A percentile compares a stretch with the other conserved stretches of the same genome.
These are phyloP conservation scores for Ericerus pela DNA, from an alignment of 1,140 invertebrate species.

Conservation along the genomic window DNA sequence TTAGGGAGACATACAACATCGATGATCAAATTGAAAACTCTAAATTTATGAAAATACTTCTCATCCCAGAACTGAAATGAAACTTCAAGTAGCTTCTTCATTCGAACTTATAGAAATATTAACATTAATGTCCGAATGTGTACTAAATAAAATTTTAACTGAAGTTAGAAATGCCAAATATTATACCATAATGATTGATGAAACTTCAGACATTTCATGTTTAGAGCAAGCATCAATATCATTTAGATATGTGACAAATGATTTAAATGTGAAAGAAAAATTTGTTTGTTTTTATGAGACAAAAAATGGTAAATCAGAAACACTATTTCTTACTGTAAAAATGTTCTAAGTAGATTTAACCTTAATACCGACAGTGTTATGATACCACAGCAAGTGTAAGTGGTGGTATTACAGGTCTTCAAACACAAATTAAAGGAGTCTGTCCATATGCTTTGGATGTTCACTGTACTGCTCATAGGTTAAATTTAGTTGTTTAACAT, in stretches of 20 bases:
- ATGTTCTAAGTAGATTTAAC: slow-evolving; percentile 4
- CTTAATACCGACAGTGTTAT: slow-evolving; percentile 3
- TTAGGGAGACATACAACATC: too few species aligned
- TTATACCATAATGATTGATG: too few species aligned
- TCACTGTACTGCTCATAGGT: slow-evolving; percentile 14
- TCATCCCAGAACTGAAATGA: too few species aligned
- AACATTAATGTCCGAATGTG: too few species aligned
- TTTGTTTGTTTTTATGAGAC: slow-evolving; percentile 14
- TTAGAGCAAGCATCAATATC: slow-evolving; percentile 6
- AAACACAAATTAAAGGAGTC: slow-evolving; percentile 3
- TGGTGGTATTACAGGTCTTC: slow-evolving; percentile 12
- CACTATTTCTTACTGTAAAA: slow-evolving; percentile 15
- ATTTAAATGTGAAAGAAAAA: neutral
- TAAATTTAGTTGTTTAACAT: slow-evolving; percentile 11
- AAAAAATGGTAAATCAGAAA: slow-evolving; percentile 8
- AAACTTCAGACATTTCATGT: slow-evolving; percentile 5
- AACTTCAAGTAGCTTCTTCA: too few species aligned
- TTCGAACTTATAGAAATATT: too few species aligned
- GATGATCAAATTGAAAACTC: too few species aligned
- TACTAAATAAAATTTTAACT: too few species aligned
- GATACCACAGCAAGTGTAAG: slow-evolving; percentile 11
- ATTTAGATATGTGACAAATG: neutral
- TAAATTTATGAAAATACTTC: too few species aligned
- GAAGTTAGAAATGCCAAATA: too few species aligned
- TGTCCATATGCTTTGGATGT: slow-evolving; percentile 13